These are phyloP conservation scores for Aldrovandia affinis DNA, from an alignment of 2,797 vertebrate genomes.

Conservation along the genomic window DNA sequence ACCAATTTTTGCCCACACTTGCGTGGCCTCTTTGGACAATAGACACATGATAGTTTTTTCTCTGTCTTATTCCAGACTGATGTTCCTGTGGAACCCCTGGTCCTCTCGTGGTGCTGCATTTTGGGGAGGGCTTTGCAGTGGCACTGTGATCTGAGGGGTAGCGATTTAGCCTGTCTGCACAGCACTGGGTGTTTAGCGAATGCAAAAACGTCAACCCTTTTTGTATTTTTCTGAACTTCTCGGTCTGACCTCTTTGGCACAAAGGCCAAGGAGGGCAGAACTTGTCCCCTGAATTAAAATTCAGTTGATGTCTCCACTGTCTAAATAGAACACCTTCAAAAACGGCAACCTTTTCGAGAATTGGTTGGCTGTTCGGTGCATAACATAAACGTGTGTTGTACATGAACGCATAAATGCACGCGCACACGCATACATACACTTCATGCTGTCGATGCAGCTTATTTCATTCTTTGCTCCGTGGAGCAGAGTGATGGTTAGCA, in stretches of 20 bases:
- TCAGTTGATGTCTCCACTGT: background rate
- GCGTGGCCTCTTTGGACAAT: background rate
- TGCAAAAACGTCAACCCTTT: background rate
- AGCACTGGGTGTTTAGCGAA: background rate
- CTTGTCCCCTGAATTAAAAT: background rate
- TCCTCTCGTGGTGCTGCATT: background rate
- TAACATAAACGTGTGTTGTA: background rate
- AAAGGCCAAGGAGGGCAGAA: background rate
- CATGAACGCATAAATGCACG: background rate
- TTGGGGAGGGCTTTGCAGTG: background rate
- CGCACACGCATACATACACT: background rate
- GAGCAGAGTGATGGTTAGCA: slow-evolving; percentile 47
- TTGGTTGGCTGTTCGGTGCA: background rate
- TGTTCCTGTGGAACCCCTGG: background rate
- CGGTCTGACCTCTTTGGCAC: background rate
- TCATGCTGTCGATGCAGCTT: slow-evolving; percentile 48
- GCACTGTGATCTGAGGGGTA: background rate
- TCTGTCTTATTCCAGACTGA: background rate
- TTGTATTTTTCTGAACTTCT: background rate
- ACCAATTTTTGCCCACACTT: background rate
- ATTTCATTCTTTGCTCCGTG: slow-evolving; percentile 36
- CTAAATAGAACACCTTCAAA: background rate
- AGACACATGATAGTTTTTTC: background rate
- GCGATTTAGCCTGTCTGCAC: background rate
- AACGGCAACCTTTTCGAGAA: background rate